Evolutionary conservation across 2,797 vertebrate genomes (phyloP), one percentile per base, ranked within the genome.

Genomic region (Gymnodraco acuticeps): DNA sequence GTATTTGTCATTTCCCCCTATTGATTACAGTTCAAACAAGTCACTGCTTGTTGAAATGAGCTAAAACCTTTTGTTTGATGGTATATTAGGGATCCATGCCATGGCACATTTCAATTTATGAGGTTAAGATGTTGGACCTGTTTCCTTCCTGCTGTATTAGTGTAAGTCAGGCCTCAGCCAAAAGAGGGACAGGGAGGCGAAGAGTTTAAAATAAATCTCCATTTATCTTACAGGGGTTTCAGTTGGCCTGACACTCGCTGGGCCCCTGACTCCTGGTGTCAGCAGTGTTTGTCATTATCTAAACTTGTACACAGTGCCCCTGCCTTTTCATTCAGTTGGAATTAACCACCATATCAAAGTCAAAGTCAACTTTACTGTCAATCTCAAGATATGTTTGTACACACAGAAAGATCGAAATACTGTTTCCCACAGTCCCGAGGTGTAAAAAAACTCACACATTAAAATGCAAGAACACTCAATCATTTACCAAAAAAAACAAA

Each of bases 191-290:
- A 64, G 77, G 43, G 33, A 70, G 76, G 73, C 77, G 67, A 63
- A 50, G 52, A 53, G 82, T 91, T 92, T 88, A 87, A 94, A 93
- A 95, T 95, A 92, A 83, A 89, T 79, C 81, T 85, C 87, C 81
- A 93, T 94, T 90, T 85, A 90, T 94, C 92, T 92, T 91, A 61
- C 69, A 78, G 51, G 64, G 74, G 78, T 92, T 93, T 92, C 89
- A 91, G 84, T 13, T 52, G 66, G 50, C 78, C 66, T 92, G 93
- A 90, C 93, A 82, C 89, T 85, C 71, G 78, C 78, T 20, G 77
- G 42, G 63, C 31, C 46, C 46, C 72, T 79, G 80, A 50, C 63
- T 73, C 61, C 82, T 78, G 33, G 83, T 81, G 91, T 94, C 93
- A 93, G 93, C 92, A 81, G 72, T 78, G 86, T 91, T 87, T 85